Base-by-base conservation (phyloP, 2,113 vertebrate species). In the Alectura lathami region DNA sequence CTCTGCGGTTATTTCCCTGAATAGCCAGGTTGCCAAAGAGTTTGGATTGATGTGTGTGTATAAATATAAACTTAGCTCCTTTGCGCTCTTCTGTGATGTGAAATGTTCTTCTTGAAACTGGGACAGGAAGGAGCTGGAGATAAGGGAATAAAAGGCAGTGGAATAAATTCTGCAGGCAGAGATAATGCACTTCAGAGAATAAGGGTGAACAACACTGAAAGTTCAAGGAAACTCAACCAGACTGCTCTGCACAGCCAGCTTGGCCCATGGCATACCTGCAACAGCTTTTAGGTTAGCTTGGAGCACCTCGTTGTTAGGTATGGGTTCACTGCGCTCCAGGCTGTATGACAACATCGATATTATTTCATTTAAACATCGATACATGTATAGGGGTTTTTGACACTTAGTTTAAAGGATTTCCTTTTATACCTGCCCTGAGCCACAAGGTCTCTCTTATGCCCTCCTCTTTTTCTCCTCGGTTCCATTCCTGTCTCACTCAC, bases 61-160 rank as follows among this genome's bases (percentile, higher is more conserved):
- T 51, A 6, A 51, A 16, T 54, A 13, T 36, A 6, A 59, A 15
- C 73, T 83, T 59, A 45, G 23, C 24, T 92, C 36, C 38, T 74
- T 78, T 22, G 18, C 59, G 22, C 64, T 73, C 53, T 91, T 83
- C 59, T 70, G 20, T 83, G 79, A 80, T 67, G 63, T 40, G 69
- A 62, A 63, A 10, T 51, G 60, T 87, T 94, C 69, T 43, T 78
- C 89, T 43, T 75, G 76, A 94, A 94, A 51, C 85, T 83, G 45
- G 29, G 64, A 51, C 94, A 95, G 94, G 96, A 97, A 96, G 82
- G 74, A 30, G 29, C 62, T 90, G 51, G 53, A 91, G 94, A 95
- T 94, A 94, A 94, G 62, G 91, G 84, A 93, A 77, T 70, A 87
- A 89, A 82, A 88, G 83, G 63, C 79, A 73, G 59, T 79, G 66